These are phyloP conservation scores for Brachypalpus laphriformis DNA, from an alignment of 2,888 invertebrate genomes.

Conservation along the genomic window DNA sequence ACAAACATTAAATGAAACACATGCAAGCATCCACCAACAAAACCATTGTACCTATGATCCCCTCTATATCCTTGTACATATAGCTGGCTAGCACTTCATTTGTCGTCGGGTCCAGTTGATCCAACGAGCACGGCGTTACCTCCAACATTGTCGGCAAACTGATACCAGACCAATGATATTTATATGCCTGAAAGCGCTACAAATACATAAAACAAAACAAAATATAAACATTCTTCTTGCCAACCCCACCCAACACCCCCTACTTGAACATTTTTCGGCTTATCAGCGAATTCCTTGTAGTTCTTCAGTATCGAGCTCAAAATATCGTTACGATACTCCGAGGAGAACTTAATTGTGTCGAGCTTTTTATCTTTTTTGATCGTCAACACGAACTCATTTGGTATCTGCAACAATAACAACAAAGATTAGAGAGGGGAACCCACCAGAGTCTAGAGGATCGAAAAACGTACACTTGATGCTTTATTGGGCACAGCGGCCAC, in stretches of 20 bases:
- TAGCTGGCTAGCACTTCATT: constrained; percentile 92
- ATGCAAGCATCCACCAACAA: constrained; percentile 38
- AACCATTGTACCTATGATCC: constrained; percentile 84
- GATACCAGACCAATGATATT: constrained; percentile 98
- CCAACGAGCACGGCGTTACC: constrained; percentile 95
- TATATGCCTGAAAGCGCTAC: constrained; percentile 94
- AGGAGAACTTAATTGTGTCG: constrained; percentile 97
- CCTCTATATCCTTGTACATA: constrained; percentile 93
- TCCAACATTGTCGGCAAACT: constrained; percentile 94
- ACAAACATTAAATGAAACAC: constrained; percentile 60
- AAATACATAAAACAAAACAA: constrained; percentile 32
- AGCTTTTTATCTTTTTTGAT: constrained; percentile 95
- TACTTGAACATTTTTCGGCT: constrained; percentile 90
- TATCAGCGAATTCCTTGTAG: constrained; percentile 91
- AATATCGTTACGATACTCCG: constrained; percentile 96
- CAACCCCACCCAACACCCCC: not conserved
- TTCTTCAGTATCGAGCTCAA: constrained; percentile 95
- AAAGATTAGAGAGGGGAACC: constrained; percentile 34
- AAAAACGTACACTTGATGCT: constrained; percentile 82
- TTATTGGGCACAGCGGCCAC: constrained; percentile 87
- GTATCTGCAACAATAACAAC: constrained; percentile 81
- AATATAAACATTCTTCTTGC: not conserved
- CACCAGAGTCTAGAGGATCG: not conserved
- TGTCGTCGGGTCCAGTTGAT: constrained; percentile 95
- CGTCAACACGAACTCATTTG: constrained; percentile 89